Conservation (phyloP, 2,888 invertebrate species). For the Acronicta alni region DNA sequence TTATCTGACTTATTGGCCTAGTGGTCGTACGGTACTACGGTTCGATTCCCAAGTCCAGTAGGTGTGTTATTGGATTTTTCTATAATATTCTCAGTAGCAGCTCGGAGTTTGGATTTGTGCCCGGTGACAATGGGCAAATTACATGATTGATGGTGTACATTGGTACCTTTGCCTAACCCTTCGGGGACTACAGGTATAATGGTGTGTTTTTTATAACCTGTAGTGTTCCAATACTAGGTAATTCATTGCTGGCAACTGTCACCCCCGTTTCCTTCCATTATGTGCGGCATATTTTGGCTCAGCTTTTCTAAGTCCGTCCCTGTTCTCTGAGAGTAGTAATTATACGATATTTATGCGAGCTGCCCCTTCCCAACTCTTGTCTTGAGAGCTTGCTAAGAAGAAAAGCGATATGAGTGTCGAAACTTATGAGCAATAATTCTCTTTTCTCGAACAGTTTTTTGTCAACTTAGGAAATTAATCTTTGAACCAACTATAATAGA, state of each 20-base stretch:
- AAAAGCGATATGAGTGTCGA: constrained; percentile 70
- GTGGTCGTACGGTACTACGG: no score
- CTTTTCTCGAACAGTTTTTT: constrained; percentile 49
- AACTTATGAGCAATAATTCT: constrained; percentile 61
- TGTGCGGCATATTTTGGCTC: not conserved
- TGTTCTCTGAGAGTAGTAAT: constrained; percentile 72
- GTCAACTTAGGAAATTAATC: constrained; percentile 49
- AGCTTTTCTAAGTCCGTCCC: constrained; percentile 56
- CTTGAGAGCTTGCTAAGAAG: constrained; percentile 65
- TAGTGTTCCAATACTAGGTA: no score
- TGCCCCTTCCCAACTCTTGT: constrained; percentile 64
- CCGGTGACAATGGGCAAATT: no score
- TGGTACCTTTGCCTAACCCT: no score
- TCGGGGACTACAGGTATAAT: no score
- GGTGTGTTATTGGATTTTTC: no score
- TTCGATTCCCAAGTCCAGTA: no score
- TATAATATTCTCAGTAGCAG: no score
- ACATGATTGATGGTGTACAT: no score
- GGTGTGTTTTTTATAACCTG: no score
- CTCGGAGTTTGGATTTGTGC: no score
- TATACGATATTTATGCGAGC: constrained; percentile 79
- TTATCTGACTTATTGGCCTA: no score
- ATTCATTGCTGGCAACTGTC: not conserved
- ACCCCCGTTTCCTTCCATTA: not conserved
- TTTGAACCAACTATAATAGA: constrained; percentile 40